Evolutionary conservation across 2,113 vertebrate species (phyloP), one percentile per base, ranked within the genome.

Genomic region (Symphodus melops): DNA sequence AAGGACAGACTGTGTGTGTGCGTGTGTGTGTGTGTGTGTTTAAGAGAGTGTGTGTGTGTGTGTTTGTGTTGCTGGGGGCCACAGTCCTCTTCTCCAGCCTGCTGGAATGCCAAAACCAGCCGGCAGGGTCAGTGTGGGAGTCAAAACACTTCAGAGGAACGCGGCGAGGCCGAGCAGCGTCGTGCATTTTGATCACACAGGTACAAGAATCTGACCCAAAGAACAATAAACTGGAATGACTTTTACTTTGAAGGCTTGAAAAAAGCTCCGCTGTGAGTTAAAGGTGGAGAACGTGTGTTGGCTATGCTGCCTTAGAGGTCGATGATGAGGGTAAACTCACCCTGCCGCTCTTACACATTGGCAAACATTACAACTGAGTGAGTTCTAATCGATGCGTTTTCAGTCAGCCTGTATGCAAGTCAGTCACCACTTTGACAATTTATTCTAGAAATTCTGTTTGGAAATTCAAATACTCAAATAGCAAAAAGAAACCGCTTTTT

Each of bases 101-200:
- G 91, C 92, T 85, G 89, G 90, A 93, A 93, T 92, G 92, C 90
- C 88, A 92, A 89, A 93, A 94, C 75, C 94, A 93, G 90, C 90
- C 89, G 92, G 91, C 89, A 84, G 91, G 94, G 93, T 94, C 94
- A 93, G 74, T 56, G 59, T 74, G 39, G 77, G 85, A 90, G 84
- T 87, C 90, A 89, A 82, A 88, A 86, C 87, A 85, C 85, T 87
- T 91, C 88, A 88, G 85, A 82, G 78, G 55, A 83, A 85, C 70
- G 86, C 84, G 88, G 75, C 75, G 84, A 83, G 71, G 83, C 77
- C 71, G 48, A 57, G 89, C 71, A 12, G 71, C 33, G 79, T 28
- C 13, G 23, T 89, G 89, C 89, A 92, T 92, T 89, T 88, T 93
- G 79, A 92, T 88, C 59, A 62, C 75, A 52, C 79, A 28, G 77